Base-by-base conservation (phyloP, 2,113 vertebrate species). In the Sclerurus mexicanus region DNA sequence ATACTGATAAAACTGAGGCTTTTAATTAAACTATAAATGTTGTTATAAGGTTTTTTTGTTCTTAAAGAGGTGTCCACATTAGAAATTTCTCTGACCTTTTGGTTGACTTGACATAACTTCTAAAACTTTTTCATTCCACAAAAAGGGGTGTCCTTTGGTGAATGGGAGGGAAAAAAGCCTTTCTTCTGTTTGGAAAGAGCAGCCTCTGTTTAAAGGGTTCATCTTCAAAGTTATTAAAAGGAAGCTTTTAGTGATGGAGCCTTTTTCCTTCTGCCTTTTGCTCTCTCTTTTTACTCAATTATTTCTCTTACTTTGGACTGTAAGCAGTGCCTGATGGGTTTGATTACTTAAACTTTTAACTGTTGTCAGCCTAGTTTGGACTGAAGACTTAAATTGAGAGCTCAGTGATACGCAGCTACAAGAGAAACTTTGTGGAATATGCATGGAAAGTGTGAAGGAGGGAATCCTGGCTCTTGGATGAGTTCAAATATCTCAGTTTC, bases 341-440 rank as follows among this genome's bases (percentile, higher is more conserved):
- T 66, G 56, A 16, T 27, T 80, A 40, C 35, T 30, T 37, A 37
- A 78, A 19, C 31, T 72, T 67, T 16, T 44, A 28, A 31, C 20
- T 73, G 12, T 72, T 84, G 50, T 55, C 82, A 35, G 0, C 49
- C 16, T 72, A 24, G 10, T 74, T 44, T 37, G 14, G 11, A 4
- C 20, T 25, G 23, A 58, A 17, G 44, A 27, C 39, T 44, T 66
- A 24, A 33, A 62, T 25, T 71, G 17, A 53, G 66, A 66, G 37
- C 3, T 1, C 2, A 5, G n/a, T 27, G 27, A 4, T 7, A n/a
- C 56, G 44, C 31, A 64, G 73, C 14, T 64, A 40, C 0, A 0
- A 60, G 64, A 47, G 44, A 56, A 55, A 7, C 47, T 64, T 64
- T 10, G 23, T 55, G 46, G 37, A 62, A 37, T 17, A 1, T 1